These are phyloP conservation scores for Cottus gobio DNA, from an alignment of 2,113 vertebrate genomes.

Conservation along the genomic window DNA sequence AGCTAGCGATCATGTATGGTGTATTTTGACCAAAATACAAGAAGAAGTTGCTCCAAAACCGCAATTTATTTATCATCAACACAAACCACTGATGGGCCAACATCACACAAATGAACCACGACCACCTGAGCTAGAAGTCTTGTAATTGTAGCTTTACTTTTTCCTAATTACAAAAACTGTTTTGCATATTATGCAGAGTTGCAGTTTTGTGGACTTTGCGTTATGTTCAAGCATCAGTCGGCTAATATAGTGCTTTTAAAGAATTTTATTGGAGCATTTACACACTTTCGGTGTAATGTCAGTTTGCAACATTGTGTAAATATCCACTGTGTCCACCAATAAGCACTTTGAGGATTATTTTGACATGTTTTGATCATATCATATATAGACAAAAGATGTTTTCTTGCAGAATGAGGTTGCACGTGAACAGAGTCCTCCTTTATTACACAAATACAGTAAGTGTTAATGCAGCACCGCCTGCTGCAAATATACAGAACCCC, in stretches of 20 bases:
- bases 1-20: slow-evolving; percentile 6
- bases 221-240: background rate
- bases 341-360: background rate
- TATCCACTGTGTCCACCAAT: background rate
- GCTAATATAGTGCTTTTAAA: background rate
- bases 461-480: background rate
- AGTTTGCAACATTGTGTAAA: background rate
- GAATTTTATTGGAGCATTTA: background rate
- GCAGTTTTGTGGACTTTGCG: background rate
- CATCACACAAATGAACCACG: background rate
- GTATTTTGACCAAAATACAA: background rate
- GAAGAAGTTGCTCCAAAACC: background rate
- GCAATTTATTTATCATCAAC: background rate
- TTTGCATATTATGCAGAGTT: background rate
- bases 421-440: background rate
- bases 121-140: background rate
- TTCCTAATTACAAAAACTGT: background rate
- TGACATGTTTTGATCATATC: background rate
- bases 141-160: background rate
- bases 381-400: background rate
- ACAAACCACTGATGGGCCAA: background rate
- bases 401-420: background rate
- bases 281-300: background rate
- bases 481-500: background rate
- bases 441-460: background rate